Evolutionary conservation across 2,113 vertebrate species (phyloP), one percentile per base, ranked within the genome.

Genomic region (Gambusia holbrooki): DNA sequence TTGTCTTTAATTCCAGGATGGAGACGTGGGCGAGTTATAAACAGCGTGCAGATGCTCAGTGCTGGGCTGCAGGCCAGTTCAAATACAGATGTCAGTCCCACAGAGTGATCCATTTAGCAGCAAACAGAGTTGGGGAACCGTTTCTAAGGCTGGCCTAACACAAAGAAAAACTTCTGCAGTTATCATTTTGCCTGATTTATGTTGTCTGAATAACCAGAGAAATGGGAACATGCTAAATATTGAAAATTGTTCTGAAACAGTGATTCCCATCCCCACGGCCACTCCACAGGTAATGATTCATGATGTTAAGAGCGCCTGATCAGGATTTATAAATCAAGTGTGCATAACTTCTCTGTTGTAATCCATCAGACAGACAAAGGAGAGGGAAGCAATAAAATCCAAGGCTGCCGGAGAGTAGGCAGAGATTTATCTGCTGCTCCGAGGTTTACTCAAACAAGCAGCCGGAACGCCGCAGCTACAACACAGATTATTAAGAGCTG

Each of bases 361-460:
- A 89, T 90, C 88, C 87, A 88, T 89, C 90, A 87, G 77, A 37
- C 74, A 84, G 86, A 87, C 87, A 89, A 88, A 89, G 66, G 67
- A 87, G 79, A 90, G 82, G 76, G 74, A 74, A 80, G 84, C 84
- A 92, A 90, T 92, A 89, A 90, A 89, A 89, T 71, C 74, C 71
- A 60, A 73, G 82, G 74, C 83, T 88, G 80, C 76, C 84, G 11
- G 32, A 82, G 84, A 87, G 86, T 79, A 80, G 67, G 76, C 62
- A 33, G 67, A 84, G 84, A 91, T 92, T 91, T 89, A 91, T 88
- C 76, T 84, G 67, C 79, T 48, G 62, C 84, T 78, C 66, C 25
- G 4, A 69, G 77, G 68, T 90, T 86, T 87, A 65, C 79, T 77
- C 70, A 90, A 85, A 91, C 74, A 75, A 73, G 79, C 71, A 29